phyloP scores from a whole-genome alignment of 2,797 vertebrate genomes.

The Microctenopoma lineatum region DNA sequence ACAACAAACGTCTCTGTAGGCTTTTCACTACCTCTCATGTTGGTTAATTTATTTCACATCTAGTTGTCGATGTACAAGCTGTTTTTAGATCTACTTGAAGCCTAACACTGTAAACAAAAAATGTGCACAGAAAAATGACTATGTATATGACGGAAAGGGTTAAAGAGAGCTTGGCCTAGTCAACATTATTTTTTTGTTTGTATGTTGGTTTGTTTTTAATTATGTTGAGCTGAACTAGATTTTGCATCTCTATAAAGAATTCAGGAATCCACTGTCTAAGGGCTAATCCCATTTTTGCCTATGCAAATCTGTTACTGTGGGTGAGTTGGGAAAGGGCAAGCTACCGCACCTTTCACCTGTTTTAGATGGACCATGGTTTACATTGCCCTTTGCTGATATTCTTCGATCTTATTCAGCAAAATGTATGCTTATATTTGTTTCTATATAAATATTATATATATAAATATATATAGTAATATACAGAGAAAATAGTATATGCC shows the following conservation, averaged over 20 bases:
- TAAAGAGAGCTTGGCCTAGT: conserved; percentile 81
- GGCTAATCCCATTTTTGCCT: conserved; percentile 99
- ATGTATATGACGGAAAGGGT: conserved; percentile 78
- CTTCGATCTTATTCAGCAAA: conserved; percentile 94
- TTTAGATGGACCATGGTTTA: conserved; percentile 93
- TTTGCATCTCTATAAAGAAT: conserved; percentile 88
- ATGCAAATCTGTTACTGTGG: conserved; percentile 99
- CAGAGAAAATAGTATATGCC: conserved; percentile 85
- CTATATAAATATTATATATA: conserved; percentile 90
- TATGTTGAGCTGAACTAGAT: conserved; percentile 84
- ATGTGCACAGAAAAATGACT: conserved; percentile 82
- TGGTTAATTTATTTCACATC: conserved; percentile 91
- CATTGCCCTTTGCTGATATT: conserved; percentile 95
- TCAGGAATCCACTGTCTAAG: conserved; percentile 98
- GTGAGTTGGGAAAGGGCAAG: conserved; percentile 86
- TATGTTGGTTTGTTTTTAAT: conserved; percentile 78
- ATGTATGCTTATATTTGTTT: conserved; percentile 89
- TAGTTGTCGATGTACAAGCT: conserved; percentile 82
- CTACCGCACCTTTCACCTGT: conserved; percentile 85
- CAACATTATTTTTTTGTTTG: conserved; percentile 68
- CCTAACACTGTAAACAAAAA: conserved; percentile 88
- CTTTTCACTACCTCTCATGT: conserved; percentile 98
- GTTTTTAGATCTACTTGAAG: conserved; percentile 89
- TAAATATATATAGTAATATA: conserved; percentile 88
- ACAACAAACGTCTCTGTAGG: conserved; percentile 82